phyloP scores from a whole-genome alignment of 64 coral and sea anemone genomes.

The Montipora sp. region DNA sequence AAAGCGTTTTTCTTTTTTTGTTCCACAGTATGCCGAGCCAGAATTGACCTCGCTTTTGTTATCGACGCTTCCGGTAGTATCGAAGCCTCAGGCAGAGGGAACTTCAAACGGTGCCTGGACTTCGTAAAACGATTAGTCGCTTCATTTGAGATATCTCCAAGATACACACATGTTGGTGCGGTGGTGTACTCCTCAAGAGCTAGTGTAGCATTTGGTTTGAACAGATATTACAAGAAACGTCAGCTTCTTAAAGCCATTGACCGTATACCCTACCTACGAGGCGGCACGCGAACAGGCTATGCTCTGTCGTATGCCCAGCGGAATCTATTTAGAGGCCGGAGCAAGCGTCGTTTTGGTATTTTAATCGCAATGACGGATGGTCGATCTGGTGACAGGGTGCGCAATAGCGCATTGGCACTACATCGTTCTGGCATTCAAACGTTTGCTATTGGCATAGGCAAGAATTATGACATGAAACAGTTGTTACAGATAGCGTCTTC shows the following conservation, averaged over 20 bases:
- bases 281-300: conserved; percentile 42
- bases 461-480: conserved; percentile 62
- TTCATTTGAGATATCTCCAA: conserved; percentile 52
- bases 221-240: conserved; percentile 35
- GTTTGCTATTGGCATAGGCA: conserved; percentile 67
- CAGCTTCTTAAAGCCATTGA: conserved; percentile 46
- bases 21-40: conserved; percentile 54
- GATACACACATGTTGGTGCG: conserved; percentile 36
- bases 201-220: conserved; percentile 23
- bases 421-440: conserved; percentile 22
- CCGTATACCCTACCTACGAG: conserved; percentile 50
- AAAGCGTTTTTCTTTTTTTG: background rate
- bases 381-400: conserved; percentile 32
- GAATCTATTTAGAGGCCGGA: conserved; percentile 34
- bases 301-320: conserved; percentile 47
- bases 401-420: conserved; percentile 16
- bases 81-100: conserved; percentile 56
- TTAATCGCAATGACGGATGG: conserved; percentile 74
- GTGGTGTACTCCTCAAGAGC: conserved; percentile 48
- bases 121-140: conserved; percentile 62
- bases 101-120: conserved; percentile 66
- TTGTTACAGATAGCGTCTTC: conserved; percentile 57
- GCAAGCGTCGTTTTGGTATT: background rate
- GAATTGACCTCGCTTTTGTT: conserved; percentile 51
- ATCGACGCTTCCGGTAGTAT: conserved; percentile 72